These are phyloP conservation scores for Trypoxylon attenuatum DNA, from an alignment of 2,888 invertebrate genomes.

Conservation along the genomic window DNA sequence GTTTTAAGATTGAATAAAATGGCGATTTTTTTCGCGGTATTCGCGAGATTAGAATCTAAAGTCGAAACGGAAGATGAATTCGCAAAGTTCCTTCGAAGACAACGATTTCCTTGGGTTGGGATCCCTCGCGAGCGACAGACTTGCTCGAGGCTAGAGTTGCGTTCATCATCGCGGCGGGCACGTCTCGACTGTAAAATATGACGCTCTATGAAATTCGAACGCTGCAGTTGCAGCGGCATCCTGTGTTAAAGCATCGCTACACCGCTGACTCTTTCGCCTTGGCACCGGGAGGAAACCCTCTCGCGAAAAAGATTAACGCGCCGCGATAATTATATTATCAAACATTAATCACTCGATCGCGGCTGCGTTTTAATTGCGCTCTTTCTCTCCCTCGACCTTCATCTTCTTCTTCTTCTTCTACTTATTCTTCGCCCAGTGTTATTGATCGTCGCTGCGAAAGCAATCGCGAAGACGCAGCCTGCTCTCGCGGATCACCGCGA, in stretches of 20 bases:
- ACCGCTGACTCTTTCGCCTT: not conserved
- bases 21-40: no score
- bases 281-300: no score
- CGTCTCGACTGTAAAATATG: not conserved
- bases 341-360: not conserved
- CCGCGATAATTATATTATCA: not conserved
- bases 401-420: no score
- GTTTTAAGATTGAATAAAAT: no score
- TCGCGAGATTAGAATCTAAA: no score
- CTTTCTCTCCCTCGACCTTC: no score
- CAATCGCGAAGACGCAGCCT: not conserved
- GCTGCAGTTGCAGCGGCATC: not conserved
- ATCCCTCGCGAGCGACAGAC: constrained; percentile 10
- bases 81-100: no score
- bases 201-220: not conserved
- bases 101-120: constrained; percentile 23
- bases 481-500: no score
- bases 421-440: no score
- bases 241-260: not conserved
- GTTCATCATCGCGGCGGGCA: not conserved
- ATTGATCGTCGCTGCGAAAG: not conserved
- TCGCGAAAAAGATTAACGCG: not conserved
- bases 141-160: not conserved
- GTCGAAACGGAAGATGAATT: no score
- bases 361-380: not conserved